These are phyloP conservation scores for Anser brachyrhynchus DNA, from an alignment of 2,113 vertebrate species.

Conservation along the genomic window DNA sequence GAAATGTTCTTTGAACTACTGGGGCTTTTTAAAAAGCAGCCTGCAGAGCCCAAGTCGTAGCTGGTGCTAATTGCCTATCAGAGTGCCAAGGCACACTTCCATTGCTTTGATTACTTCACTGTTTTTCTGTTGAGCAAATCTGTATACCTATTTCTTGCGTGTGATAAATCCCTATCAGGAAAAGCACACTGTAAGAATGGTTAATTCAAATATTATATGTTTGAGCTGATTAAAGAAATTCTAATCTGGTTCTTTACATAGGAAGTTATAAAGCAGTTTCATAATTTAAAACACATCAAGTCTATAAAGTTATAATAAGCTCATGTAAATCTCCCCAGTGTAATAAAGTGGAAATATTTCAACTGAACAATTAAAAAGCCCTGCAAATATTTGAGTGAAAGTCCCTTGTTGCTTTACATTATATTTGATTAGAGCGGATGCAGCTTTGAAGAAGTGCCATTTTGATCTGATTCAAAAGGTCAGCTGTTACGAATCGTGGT, in stretches of 20 bases:
- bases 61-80: neutral
- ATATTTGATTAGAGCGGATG: neutral
- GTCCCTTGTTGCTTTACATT: neutral
- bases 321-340: neutral
- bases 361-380: slow-evolving; percentile 28
- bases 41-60: neutral
- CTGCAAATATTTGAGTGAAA: neutral
- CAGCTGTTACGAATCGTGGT: neutral
- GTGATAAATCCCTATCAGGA: neutral
- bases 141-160: neutral
- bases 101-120: neutral
- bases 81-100: neutral
- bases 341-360: slow-evolving; percentile 33
- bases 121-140: neutral
- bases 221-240: slow-evolving; percentile 40
- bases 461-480: neutral
- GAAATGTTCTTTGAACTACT: neutral
- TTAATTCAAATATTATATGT: neutral
- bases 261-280: slow-evolving; percentile 25
- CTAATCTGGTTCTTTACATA: slow-evolving; percentile 19
- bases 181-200: neutral
- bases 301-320: slow-evolving; percentile 38
- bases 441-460: neutral
- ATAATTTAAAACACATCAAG: slow-evolving; percentile 49
- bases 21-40: neutral